Evolutionary conservation across 2,113 vertebrate species (phyloP).

Genomic region (Amazona vittata): DNA sequence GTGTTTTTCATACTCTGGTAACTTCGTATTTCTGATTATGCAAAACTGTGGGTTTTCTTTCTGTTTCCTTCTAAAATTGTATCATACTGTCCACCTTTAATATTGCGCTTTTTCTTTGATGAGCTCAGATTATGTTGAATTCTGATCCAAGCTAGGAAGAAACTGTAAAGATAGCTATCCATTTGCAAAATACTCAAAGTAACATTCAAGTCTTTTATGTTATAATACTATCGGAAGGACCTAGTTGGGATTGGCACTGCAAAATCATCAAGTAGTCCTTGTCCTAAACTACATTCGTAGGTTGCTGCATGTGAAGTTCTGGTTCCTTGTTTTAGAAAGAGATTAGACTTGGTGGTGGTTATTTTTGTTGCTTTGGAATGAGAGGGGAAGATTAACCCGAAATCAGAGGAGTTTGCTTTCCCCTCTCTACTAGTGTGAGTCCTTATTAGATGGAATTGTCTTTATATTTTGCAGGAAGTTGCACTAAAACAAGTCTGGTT

Average conservation of each 20-base stretch:
- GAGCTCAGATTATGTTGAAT: neutral
- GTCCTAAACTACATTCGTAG: neutral
- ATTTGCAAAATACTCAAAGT: neutral
- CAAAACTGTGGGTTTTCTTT: neutral
- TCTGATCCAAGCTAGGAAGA: neutral
- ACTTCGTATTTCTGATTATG: neutral
- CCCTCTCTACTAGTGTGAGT: neutral
- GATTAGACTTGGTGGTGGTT: neutral
- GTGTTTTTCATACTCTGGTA: neutral
- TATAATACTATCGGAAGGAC: neutral
- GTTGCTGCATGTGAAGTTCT: accelerated
- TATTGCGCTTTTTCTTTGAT: neutral
- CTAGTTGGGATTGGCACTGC: neutral
- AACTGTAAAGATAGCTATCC: neutral
- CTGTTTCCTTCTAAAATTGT: neutral
- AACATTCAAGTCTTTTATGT: neutral
- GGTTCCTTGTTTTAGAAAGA: neutral
- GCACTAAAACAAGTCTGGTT: neutral
- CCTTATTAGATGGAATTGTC: neutral
- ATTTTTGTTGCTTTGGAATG: neutral
- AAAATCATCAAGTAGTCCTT: neutral
- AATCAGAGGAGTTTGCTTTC: neutral
- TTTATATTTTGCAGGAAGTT: neutral
- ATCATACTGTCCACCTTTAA: neutral
- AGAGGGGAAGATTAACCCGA: neutral